Percentiles rank a stretch among this genome's conserved stretches.
Conservation (phyloP, 2,113 vertebrate genomes). For the Clarias magur region DNA sequence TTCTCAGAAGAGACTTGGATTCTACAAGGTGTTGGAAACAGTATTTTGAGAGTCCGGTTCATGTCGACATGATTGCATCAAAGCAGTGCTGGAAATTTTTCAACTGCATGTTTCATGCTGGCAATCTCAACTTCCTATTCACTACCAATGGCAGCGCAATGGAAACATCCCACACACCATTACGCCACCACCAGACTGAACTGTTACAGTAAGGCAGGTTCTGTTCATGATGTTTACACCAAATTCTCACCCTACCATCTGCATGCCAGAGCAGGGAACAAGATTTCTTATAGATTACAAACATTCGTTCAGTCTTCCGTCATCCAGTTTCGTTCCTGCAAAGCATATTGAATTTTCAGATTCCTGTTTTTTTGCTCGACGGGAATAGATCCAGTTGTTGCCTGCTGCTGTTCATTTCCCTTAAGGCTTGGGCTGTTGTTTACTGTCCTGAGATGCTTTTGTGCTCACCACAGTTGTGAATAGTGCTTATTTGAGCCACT, state of each 20-base stretch:
- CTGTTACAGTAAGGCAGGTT: neutral
- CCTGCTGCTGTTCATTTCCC: neutral
- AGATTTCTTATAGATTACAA: neutral
- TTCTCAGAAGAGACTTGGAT: neutral
- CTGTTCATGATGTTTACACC: neutral
- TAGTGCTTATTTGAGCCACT: neutral
- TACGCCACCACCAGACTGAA: neutral
- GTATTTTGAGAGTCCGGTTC: neutral
- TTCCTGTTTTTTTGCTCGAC: neutral
- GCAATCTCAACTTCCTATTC: neutral
- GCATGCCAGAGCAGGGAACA: neutral
- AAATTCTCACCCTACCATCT: neutral
- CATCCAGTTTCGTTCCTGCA: neutral
- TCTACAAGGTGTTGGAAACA: neutral
- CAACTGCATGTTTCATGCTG: neutral
- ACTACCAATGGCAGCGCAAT: neutral
- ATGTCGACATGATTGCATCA: neutral
- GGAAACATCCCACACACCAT: neutral
- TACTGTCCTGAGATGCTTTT: neutral
- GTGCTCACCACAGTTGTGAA: neutral
- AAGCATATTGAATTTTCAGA: neutral
- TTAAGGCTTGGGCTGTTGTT: neutral
- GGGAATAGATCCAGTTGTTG: neutral
- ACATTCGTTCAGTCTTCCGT: neutral
- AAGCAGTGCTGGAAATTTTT: neutral